Conservation (phyloP, 2,113 vertebrate genomes). For the Turdus rufiventris region DNA sequence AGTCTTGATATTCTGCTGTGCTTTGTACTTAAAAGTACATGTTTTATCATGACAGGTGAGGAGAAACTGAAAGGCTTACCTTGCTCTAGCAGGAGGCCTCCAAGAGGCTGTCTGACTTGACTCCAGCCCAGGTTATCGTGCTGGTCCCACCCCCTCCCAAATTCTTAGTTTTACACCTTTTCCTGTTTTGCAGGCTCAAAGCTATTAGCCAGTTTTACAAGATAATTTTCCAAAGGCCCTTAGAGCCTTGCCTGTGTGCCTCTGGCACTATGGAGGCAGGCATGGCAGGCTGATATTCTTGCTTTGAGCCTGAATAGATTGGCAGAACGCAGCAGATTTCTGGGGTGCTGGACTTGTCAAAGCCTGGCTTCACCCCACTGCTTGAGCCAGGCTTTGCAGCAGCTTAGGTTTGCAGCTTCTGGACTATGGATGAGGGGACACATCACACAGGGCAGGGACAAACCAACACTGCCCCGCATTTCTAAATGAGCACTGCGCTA, state of each 20-base stretch:
- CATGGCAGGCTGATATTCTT: background rate
- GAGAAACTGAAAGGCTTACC: background rate
- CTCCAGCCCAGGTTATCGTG: fast-evolving
- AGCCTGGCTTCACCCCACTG: background rate
- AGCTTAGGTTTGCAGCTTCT: background rate
- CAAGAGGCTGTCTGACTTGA: background rate
- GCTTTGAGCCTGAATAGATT: fast-evolving
- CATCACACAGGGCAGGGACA: background rate
- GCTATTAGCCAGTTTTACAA: background rate
- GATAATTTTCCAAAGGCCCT: background rate
- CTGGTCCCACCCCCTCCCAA: background rate
- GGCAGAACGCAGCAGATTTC: background rate
- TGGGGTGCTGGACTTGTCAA: background rate
- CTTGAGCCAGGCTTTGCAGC: background rate
- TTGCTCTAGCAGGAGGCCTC: background rate
- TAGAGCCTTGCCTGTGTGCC: background rate
- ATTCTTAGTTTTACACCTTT: background rate
- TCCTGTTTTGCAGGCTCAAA: background rate
- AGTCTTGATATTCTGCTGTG: background rate
- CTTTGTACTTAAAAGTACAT: background rate
- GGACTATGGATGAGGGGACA: background rate
- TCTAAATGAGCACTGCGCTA: background rate
- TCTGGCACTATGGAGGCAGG: background rate
- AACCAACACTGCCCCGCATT: background rate
- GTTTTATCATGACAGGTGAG: background rate